Evolutionary conservation across 2,888 invertebrate species (phyloP), one percentile per base, ranked within the genome.

Genomic region (Dryocosmus kuriphilus): DNA sequence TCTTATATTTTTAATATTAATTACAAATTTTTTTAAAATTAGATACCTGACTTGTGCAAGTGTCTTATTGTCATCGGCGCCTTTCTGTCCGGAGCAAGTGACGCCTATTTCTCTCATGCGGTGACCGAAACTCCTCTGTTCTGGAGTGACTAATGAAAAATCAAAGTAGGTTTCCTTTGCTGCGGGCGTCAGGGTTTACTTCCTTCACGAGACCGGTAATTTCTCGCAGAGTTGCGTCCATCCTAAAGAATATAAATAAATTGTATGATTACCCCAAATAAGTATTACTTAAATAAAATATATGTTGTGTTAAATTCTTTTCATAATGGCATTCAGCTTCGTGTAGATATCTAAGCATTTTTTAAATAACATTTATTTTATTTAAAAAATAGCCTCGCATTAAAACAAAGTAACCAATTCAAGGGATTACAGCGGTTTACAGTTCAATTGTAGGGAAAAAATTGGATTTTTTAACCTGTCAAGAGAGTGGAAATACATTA

Each of bases 91-190:
- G 0, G 98, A 97, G 89, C 97, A 96, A 1, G 99, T 99, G 0
- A 96, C 96, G 16, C 99, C 99, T 84, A 99, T 98, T 89, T 99
- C 98, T 79, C 98, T 94, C 95, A 98, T 96, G 76, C 97, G 93
- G 89, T 97, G 98, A n/a, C 96, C 95, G 8, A 96, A 95, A 22
- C 95, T 94, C 79, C 96, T 93, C 86, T 92, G 93, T 86, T 97
- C 97, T 0, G 97, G 97, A 85, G 94, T 96, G 0, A 97, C 96
- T 74, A 99, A 94, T 2, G 98, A 97, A 93, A 99, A 99, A 91
- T 98, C 98, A 92, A 99, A 99, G 88, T 97, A 97, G 5, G 99
- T 99, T 99, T 63, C 99, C 99, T 90, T 98, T 98, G 76, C 97
- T 95, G 73, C 99, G 94, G 0, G 99, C 97, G 90, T 99, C 99